Conservation (phyloP, 2,888 invertebrate species). For the Galeruca laticollis region DNA sequence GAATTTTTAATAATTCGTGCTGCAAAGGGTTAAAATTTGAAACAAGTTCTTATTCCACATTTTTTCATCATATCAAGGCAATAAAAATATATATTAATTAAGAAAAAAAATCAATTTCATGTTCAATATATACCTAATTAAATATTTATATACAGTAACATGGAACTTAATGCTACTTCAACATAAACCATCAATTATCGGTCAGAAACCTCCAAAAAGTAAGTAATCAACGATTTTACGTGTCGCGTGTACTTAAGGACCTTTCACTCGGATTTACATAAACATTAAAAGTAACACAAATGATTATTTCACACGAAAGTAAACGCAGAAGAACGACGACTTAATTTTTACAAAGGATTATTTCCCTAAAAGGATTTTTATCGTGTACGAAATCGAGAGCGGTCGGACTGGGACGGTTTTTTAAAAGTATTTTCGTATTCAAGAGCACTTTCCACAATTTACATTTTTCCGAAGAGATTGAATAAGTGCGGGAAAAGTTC, state of each 20-base stretch:
- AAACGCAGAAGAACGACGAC: slow-evolving; percentile 38
- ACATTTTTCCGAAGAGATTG: slow-evolving; percentile 21
- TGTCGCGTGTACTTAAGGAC: slow-evolving; percentile 36
- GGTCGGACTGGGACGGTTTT: slow-evolving; percentile 9
- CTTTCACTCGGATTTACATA: slow-evolving; percentile 43
- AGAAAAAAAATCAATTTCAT: too few relatives aligned
- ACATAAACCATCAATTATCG: slow-evolving; percentile 3
- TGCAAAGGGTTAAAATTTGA: too few relatives aligned
- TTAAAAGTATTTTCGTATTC: slow-evolving; percentile 15
- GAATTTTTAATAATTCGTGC: too few relatives aligned
- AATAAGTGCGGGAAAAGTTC: slow-evolving; percentile 11
- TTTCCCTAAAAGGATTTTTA: slow-evolving; percentile 45
- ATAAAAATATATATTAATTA: too few relatives aligned
- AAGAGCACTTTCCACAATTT: slow-evolving; percentile 26
- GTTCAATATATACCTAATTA: too few relatives aligned
- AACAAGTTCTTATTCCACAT: too few relatives aligned
- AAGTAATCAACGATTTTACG: slow-evolving; percentile 12
- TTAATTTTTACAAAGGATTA: slow-evolving; percentile 44
- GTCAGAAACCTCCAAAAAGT: slow-evolving; percentile 16
- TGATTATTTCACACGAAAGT: slow-evolving; percentile 45
- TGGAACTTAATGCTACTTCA: too few relatives aligned
- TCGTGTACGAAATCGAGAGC: slow-evolving; percentile 38
- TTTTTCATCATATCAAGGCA: too few relatives aligned
- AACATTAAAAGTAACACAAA: slow-evolving; percentile 44
- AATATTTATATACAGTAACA: too few relatives aligned